These are phyloP conservation scores for Melanostoma mellinum DNA, from an alignment of 2,888 invertebrate genomes.

Conservation along the genomic window DNA sequence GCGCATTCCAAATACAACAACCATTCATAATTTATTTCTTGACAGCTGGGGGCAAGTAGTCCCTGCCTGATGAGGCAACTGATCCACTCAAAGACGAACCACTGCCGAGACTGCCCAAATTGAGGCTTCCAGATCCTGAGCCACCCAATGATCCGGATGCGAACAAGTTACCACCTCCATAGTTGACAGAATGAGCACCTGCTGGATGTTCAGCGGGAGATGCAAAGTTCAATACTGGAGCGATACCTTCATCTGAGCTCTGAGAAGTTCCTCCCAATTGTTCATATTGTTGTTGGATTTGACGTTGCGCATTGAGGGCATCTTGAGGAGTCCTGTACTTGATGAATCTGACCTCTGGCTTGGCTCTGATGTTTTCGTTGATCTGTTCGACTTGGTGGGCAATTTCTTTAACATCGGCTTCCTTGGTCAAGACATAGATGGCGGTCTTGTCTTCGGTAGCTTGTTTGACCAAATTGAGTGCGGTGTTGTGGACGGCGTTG, in stretches of 20 bases:
- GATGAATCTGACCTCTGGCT: slow-evolving; percentile 79
- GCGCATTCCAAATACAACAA: not conserved
- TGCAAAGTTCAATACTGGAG: slow-evolving; percentile 78
- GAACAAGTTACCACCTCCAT: not conserved
- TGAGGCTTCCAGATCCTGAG: not conserved
- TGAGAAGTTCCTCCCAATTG: slow-evolving; percentile 77
- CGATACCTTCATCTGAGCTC: slow-evolving; percentile 77
- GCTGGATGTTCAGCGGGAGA: not conserved
- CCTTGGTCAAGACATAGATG: slow-evolving; percentile 77
- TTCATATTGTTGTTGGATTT: slow-evolving; percentile 78
- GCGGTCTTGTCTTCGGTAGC: slow-evolving; percentile 68
- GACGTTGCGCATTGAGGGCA: slow-evolving; percentile 77
- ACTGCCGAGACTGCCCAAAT: not conserved
- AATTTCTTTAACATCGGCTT: slow-evolving; percentile 77
- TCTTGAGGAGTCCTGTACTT: slow-evolving; percentile 80
- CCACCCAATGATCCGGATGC: not conserved
- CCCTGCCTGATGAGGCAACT: not conserved
- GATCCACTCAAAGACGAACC: not conserved
- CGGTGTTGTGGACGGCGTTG: slow-evolving; percentile 72
- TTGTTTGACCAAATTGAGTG: slow-evolving; percentile 73
- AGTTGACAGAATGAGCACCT: not conserved
- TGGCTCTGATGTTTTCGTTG: slow-evolving; percentile 71
- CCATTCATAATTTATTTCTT: slow-evolving; percentile 1
- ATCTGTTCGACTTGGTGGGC: slow-evolving; percentile 75
- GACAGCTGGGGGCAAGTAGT: slow-evolving; percentile 16